Conservation (phyloP, 2,113 vertebrate genomes). For the Carassius gibelio region DNA sequence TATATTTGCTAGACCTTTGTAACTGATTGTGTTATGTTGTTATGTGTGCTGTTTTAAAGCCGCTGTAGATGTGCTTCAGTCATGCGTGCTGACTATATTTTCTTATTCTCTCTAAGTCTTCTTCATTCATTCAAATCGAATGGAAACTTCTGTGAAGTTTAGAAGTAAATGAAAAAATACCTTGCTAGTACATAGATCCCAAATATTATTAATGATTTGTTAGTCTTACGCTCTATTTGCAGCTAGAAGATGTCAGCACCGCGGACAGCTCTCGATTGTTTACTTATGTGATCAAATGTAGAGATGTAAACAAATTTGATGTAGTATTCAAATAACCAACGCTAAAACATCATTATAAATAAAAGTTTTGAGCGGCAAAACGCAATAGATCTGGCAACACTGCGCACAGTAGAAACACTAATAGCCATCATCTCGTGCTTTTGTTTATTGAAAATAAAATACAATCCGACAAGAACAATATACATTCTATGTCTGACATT, state of each 20-base stretch:
- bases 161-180: neutral
- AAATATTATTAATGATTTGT: neutral
- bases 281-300: neutral
- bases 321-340: neutral
- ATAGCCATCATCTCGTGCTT: constrained; percentile 58
- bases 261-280: constrained; percentile 41
- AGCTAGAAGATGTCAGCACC: constrained; percentile 34
- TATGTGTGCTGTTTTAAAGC: neutral
- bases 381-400: neutral
- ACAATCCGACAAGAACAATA: constrained; percentile 69
- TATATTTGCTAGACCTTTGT: neutral
- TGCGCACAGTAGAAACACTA: constrained; percentile 58
- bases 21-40: neutral
- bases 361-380: neutral
- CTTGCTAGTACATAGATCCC: neutral
- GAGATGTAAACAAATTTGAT: neutral
- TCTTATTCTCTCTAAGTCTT: neutral
- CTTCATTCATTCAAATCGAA: neutral
- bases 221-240: neutral
- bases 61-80: neutral
- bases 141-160: neutral
- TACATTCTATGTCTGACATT: constrained; percentile 65
- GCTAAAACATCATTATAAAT: neutral
- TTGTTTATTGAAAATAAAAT: constrained; percentile 73
- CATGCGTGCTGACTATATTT: neutral